These are phyloP conservation scores for Sitodiplosis mosellana DNA, from an alignment of 1,140 invertebrate species.

Conservation along the genomic window DNA sequence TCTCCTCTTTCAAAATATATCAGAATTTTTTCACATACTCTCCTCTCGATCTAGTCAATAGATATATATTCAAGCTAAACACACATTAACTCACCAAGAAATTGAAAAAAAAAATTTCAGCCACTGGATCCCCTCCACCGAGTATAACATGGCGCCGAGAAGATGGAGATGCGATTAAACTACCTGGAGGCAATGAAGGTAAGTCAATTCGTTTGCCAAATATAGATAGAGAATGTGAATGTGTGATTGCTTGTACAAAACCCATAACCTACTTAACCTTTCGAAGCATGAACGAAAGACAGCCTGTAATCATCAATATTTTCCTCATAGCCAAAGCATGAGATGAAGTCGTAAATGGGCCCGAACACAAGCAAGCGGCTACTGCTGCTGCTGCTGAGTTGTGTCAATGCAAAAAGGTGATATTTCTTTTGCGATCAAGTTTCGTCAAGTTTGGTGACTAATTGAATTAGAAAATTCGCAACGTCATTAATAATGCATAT, in stretches of 20 bases:
- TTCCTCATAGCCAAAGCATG: too few species aligned
- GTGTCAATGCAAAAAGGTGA: too few species aligned
- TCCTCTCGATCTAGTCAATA: too few species aligned
- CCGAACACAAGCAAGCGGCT: too few species aligned
- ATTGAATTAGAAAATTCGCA: too few species aligned
- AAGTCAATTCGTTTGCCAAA: slow-evolving; percentile 9
- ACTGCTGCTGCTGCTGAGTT: not conserved
- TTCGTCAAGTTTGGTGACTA: not conserved
- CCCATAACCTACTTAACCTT: not conserved
- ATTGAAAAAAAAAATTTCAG: too few species aligned
- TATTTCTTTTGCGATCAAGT: not conserved
- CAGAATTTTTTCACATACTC: too few species aligned
- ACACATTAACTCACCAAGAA: too few species aligned
- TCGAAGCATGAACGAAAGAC: not conserved
- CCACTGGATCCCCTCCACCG: slow-evolving; percentile 60
- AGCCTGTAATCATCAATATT: not conserved
- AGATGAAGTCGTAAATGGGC: too few species aligned
- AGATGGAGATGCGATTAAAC: slow-evolving; percentile 43
- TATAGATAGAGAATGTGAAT: not conserved
- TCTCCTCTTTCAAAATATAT: too few species aligned
- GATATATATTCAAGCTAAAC: too few species aligned
- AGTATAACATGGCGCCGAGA: slow-evolving; percentile 69
- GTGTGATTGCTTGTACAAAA: not conserved
- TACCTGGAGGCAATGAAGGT: slow-evolving; percentile 40
- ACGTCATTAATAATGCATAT: too few species aligned